Conservation (phyloP, 2,888 invertebrate species). For the Fabriciana adippe region DNA sequence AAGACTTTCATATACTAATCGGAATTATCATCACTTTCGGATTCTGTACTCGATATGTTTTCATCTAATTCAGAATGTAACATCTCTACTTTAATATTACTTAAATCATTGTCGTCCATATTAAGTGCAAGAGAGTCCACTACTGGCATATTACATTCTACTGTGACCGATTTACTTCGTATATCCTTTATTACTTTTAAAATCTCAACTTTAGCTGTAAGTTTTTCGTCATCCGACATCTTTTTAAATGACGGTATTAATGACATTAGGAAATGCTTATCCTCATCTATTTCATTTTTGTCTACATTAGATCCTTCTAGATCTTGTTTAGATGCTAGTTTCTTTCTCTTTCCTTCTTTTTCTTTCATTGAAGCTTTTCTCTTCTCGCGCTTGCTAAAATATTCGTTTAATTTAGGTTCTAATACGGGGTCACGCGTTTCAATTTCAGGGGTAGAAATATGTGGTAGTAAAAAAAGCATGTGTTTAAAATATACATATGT, state of each 20-base stretch:
- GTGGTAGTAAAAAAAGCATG: constrained; percentile 53
- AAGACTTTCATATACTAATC: neutral
- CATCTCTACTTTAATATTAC: constrained; percentile 25
- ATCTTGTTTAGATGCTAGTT: neutral
- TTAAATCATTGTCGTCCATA: constrained; percentile 9
- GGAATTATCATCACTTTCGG: constrained; percentile 24
- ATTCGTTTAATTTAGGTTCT: constrained; percentile 37
- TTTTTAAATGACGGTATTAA: constrained; percentile 53
- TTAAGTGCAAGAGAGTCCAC: constrained; percentile 22
- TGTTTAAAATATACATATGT: constrained; percentile 55
- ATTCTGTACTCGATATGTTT: constrained; percentile 11
- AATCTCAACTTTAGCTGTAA: constrained; percentile 54
- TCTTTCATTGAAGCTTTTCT: constrained; percentile 15
- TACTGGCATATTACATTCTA: constrained; percentile 14
- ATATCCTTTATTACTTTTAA: constrained; percentile 51
- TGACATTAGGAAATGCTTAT: constrained; percentile 54
- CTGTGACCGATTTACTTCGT: constrained; percentile 25
- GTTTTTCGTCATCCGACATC: constrained; percentile 54
- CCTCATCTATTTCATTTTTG: constrained; percentile 47
- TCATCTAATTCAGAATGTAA: constrained; percentile 11
- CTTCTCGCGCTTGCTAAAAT: constrained; percentile 27
- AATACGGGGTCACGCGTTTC: constrained; percentile 22
- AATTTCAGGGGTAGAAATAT: constrained; percentile 39
- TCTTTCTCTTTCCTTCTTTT: constrained; percentile 6
- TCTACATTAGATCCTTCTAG: constrained; percentile 11